Evolutionary conservation across 2,797 vertebrate species (phyloP), one percentile per base, ranked within the genome.

Genomic region (Poecilia velifera): DNA sequence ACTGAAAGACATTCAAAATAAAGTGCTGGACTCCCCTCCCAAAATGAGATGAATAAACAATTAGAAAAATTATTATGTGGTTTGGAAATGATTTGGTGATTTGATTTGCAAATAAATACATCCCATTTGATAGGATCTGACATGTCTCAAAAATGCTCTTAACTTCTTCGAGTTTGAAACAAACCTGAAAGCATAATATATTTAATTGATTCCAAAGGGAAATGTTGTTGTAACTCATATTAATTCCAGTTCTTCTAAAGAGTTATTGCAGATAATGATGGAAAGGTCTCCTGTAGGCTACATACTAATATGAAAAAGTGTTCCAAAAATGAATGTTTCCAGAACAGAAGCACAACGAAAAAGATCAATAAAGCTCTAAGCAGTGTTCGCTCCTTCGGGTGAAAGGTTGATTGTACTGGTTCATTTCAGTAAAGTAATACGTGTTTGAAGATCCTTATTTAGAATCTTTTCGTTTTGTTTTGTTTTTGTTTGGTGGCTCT

Each of bases 401-500:
- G 41, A 36, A 68, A 68, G 4, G 20, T 10, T 22, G 36, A 68
- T 25, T 66, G 36, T 66, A 64, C 62, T 64, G 16, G 18, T 36
- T 36, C 1, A 70, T 12, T 71, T 45, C 22, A 31, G 25, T 64
- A 46, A 73, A 82, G 25, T 20, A 73, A 76, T 13, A 36, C 6
- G 16, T 36, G 34, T 64, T 79, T 34, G 20, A 51, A 43, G 39
- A 14, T 22, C 41, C 68, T 71, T 76, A 75, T 74, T 83, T 28
- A 22, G 51, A 79, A 79, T 55, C 80, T 83, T 76, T 72, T 47
- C 4, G 14, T 16, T 47, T 47, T 47, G 22, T 31, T 36, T 39
- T 70, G 39, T 43, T n/a, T 64, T 86, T 81, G 81, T 86, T 87
- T 73, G 8, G n/a, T 47, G 43, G 57, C 78, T 73, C 75, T 16